Conservation (phyloP, 53 echinoderm and acorn worm genomes). For the Mesocentrotus franciscanus region DNA sequence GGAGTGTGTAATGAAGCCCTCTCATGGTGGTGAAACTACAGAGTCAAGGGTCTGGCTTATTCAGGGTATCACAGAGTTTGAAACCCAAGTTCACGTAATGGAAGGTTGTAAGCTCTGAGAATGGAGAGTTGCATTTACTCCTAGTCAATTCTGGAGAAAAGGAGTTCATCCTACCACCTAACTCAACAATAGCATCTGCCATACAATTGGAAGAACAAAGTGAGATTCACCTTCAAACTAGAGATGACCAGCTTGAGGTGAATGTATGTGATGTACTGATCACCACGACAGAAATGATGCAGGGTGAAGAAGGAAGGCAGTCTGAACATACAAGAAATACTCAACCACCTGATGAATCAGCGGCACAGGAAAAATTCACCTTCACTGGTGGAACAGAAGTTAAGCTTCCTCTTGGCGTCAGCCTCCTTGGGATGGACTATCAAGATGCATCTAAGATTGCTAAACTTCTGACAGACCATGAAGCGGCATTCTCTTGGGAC, state of each 20-base stretch:
- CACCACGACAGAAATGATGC: too few species aligned
- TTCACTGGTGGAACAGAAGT: conserved; percentile 49
- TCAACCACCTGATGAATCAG: neutral
- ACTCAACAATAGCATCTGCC: neutral
- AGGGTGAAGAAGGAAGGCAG: too few species aligned
- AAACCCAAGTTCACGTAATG: neutral
- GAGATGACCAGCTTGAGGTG: too few species aligned
- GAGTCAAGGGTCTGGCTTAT: too few species aligned
- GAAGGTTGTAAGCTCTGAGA: neutral
- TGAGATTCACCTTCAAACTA: neutral
- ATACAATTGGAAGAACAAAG: neutral
- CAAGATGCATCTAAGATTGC: conserved; percentile 51
- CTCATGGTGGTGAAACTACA: too few species aligned
- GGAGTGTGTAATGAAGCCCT: too few species aligned
- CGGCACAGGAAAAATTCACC: neutral
- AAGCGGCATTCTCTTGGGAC: conserved; percentile 72
- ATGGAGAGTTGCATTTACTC: neutral
- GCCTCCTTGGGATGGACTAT: conserved; percentile 19
- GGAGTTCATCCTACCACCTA: neutral
- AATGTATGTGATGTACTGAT: too few species aligned
- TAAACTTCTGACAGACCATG: conserved; percentile 63
- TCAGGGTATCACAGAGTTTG: neutral
- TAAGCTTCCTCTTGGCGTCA: conserved; percentile 57
- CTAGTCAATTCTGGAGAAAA: conserved; percentile 6
- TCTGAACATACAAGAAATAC: too few species aligned